Percentiles rank a stretch among this genome's conserved stretches.
Evolutionary conservation across 2,888 invertebrate genomes (phyloP).

Genomic region (Himalopsyche tibetana): DNA sequence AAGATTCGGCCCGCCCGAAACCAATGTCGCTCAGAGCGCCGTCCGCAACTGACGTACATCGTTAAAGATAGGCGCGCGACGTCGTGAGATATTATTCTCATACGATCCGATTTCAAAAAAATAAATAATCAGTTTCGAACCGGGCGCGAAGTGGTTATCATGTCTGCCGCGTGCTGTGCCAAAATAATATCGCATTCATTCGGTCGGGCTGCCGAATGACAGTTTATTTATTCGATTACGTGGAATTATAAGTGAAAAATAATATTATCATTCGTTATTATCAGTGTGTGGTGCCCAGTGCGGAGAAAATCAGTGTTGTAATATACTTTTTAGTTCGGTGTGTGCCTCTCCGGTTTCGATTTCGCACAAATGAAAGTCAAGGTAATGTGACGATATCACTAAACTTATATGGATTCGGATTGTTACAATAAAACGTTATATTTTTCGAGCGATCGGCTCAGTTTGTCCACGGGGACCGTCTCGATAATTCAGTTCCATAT

Average conservation of each 20-base stretch:
- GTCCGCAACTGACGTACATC: neutral
- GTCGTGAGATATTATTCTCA: conserved; percentile 4
- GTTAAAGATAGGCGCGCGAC: neutral
- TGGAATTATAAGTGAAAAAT: conserved; percentile 20
- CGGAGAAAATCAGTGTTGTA: conserved; percentile 17
- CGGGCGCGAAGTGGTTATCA: neutral
- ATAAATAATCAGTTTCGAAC: neutral
- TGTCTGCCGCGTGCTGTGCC: conserved; percentile 25
- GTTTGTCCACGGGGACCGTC: too few relatives aligned
- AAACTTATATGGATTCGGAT: neutral
- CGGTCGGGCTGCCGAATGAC: neutral
- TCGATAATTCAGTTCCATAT: neutral
- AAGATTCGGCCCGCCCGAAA: conserved; percentile 18
- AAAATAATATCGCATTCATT: neutral
- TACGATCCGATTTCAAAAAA: conserved; percentile 26
- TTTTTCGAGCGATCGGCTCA: neutral
- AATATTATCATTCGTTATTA: neutral
- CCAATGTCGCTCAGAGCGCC: conserved; percentile 27
- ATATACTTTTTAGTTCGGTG: conserved; percentile 26
- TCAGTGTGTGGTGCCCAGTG: conserved; percentile 12
- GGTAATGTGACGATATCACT: conserved; percentile 55
- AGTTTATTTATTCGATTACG: neutral
- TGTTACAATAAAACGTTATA: conserved; percentile 1
- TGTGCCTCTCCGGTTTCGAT: conserved; percentile 47
- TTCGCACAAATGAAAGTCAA: conserved; percentile 63